These are phyloP conservation scores for Epinotia brunnichana DNA, from an alignment of 2,888 invertebrate genomes.

Conservation along the genomic window DNA sequence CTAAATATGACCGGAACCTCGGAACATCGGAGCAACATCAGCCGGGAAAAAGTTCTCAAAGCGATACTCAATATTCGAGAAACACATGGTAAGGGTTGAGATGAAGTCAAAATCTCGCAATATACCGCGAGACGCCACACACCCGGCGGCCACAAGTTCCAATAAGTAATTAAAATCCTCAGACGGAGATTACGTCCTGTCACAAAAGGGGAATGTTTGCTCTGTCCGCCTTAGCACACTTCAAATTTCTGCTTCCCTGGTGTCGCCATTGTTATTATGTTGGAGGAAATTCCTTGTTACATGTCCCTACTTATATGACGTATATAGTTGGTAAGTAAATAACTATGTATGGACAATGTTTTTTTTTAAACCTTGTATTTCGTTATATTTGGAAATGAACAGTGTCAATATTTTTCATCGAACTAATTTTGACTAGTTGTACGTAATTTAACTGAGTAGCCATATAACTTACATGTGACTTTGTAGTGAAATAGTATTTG, in stretches of 20 bases:
- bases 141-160: slow-evolving; percentile 82
- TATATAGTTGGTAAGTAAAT: no score
- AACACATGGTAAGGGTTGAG: slow-evolving; percentile 53
- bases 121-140: slow-evolving; percentile 76
- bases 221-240: slow-evolving; percentile 65
- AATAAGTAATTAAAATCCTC: slow-evolving; percentile 83
- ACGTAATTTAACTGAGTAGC: background rate
- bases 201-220: slow-evolving; percentile 74
- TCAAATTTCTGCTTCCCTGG: slow-evolving; percentile 72
- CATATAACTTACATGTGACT: background rate
- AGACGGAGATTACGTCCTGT: slow-evolving; percentile 76
- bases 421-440: no score
- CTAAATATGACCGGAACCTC: no score
- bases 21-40: no score
- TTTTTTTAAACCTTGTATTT: no score
- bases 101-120: slow-evolving; percentile 71
- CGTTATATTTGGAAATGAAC: no score
- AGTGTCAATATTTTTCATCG: no score
- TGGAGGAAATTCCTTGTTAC: slow-evolving; percentile 21
- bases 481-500: background rate
- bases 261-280: slow-evolving; percentile 52
- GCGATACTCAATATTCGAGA: background rate
- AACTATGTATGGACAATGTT: no score
- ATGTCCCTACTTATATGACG: background rate
- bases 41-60: background rate